A percentile compares a stretch with the other conserved stretches of the same genome.
phyloP scores from a whole-genome alignment of 2,113 vertebrate genomes.

The Malaclemys terrapin region DNA sequence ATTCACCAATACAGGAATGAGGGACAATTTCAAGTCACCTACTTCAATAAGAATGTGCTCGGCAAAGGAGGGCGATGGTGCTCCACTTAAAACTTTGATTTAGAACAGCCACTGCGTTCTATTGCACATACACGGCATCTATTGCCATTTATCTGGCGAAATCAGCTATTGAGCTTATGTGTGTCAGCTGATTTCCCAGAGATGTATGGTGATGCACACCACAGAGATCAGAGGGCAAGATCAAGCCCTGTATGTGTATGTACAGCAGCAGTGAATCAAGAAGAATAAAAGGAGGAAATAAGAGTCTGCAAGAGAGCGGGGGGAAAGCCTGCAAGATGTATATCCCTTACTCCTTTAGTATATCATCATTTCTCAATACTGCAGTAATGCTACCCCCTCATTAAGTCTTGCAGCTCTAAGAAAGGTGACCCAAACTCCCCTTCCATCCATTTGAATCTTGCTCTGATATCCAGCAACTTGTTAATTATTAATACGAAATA shows the following conservation, averaged over 20 bases:
- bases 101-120: slow-evolving; percentile 43
- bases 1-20: slow-evolving; percentile 44
- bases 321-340: slow-evolving; percentile 29
- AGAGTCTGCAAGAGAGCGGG: not conserved
- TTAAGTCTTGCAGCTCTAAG: slow-evolving; percentile 67
- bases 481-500: slow-evolving; percentile 82
- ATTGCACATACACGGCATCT: not conserved
- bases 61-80: slow-evolving; percentile 13
- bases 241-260: slow-evolving; percentile 9
- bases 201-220: not conserved
- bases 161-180: slow-evolving; percentile 20
- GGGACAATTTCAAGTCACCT: slow-evolving; percentile 46
- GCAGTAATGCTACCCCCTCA: slow-evolving; percentile 62
- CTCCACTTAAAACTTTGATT: slow-evolving; percentile 27
- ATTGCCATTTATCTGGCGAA: slow-evolving; percentile 45
- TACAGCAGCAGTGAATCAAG: not conserved
- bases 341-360: slow-evolving; percentile 50
- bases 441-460: slow-evolving; percentile 74
- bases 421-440: slow-evolving; percentile 72
- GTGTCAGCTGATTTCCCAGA: slow-evolving; percentile 34
- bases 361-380: slow-evolving; percentile 50
- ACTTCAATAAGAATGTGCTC: slow-evolving; percentile 50
- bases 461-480: slow-evolving; percentile 69
- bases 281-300: slow-evolving; percentile 60
- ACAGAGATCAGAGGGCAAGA: slow-evolving; percentile 16